Conservation (phyloP, 2,888 invertebrate species). For the Drosophila leonis region DNA sequence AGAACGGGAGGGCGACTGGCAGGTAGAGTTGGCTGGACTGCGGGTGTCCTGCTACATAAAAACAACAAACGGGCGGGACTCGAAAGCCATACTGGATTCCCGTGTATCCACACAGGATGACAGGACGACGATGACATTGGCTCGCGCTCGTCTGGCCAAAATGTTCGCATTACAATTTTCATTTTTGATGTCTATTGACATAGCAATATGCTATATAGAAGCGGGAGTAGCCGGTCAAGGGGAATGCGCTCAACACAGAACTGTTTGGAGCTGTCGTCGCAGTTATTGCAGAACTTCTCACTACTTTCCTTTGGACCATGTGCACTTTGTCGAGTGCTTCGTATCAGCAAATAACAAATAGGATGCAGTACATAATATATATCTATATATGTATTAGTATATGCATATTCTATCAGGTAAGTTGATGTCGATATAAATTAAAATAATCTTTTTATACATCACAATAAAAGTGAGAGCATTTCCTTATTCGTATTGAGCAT, state of each 20-base stretch:
- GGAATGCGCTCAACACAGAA: constrained; percentile 20
- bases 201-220: constrained; percentile 31
- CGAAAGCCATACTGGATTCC: constrained; percentile 20
- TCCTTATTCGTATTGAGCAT: not conserved
- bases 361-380: not conserved
- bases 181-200: constrained; percentile 79
- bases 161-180: constrained; percentile 77
- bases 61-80: constrained; percentile 70
- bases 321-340: constrained; percentile 8
- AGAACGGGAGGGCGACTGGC: not conserved
- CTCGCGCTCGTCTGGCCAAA: constrained; percentile 48
- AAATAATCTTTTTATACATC: not conserved
- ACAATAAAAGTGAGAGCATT: constrained; percentile 2
- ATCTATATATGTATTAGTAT: not conserved
- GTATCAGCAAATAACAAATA: not conserved
- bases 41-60: constrained; percentile 47
- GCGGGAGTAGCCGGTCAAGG: not conserved
- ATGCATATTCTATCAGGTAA: not conserved
- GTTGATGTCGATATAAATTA: not conserved
- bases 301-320: constrained; percentile 1
- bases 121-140: constrained; percentile 59
- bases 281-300: constrained; percentile 10
- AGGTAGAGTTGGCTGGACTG: not conserved
- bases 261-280: constrained; percentile 31
- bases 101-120: constrained; percentile 50